Evolutionary conservation across 2,888 invertebrate species (phyloP).

Genomic region (Amiota communis): DNA sequence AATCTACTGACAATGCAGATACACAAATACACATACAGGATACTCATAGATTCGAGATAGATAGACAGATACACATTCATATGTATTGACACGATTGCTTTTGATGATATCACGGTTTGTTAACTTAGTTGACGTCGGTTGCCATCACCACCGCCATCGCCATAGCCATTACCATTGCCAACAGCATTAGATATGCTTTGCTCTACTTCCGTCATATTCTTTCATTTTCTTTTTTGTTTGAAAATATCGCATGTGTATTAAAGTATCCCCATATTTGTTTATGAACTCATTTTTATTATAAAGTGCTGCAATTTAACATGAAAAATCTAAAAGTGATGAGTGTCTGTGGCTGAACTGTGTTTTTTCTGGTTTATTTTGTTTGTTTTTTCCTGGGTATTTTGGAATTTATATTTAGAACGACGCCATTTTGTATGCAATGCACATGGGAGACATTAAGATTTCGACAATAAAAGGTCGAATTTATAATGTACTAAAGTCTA

Average conservation of each 20-base stretch:
- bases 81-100: neutral
- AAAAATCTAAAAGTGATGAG: neutral
- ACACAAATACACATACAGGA: neutral
- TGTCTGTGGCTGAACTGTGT: neutral
- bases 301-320: neutral
- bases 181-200: neutral
- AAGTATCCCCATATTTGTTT: neutral
- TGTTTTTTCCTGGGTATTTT: neutral
- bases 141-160: neutral
- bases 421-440: neutral
- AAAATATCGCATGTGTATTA: neutral
- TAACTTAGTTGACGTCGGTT: slow-evolving; percentile 3
- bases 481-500: too few relatives aligned
- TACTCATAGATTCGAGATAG: neutral
- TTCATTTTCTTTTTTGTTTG: neutral
- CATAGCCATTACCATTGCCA: neutral
- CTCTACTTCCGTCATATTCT: neutral
- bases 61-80: neutral
- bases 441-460: slow-evolving; percentile 17
- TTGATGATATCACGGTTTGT: slow-evolving; percentile 17
- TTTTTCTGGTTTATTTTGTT: neutral
- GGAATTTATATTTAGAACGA: neutral
- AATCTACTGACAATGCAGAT: neutral
- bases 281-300: neutral
- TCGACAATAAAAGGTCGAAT: slow-evolving; percentile 10